Percentiles rank a stretch among this genome's conserved stretches.
These are phyloP conservation scores for Manis javanica DNA, from an alignment of 2,797 vertebrate species.

Conservation along the genomic window DNA sequence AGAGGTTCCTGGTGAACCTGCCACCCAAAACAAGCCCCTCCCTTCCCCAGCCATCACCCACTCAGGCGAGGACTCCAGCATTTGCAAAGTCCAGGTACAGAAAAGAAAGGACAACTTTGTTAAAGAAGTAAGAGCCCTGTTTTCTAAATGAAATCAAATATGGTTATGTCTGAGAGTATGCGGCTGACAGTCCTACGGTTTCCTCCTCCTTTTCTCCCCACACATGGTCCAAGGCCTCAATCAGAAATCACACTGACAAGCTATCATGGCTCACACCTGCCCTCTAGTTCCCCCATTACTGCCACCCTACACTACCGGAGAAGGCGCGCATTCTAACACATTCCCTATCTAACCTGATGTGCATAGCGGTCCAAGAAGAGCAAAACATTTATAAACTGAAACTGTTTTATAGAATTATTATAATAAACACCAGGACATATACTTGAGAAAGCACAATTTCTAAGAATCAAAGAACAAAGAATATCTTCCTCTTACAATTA, in stretches of 20 bases:
- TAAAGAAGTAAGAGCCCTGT: background rate
- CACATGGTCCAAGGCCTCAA: background rate
- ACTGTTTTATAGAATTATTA: background rate
- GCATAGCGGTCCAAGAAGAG: background rate
- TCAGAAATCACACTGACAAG: background rate
- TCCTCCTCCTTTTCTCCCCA: background rate
- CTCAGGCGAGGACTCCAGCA: background rate
- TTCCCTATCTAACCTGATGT: background rate
- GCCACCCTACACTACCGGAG: background rate
- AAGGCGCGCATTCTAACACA: fast-evolving
- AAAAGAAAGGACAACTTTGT: background rate
- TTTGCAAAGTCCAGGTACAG: background rate
- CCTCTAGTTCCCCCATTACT: background rate
- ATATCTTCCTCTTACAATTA: background rate
- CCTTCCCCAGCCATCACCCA: background rate
- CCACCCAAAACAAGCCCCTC: background rate
- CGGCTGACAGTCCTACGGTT: background rate
- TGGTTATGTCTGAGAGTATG: background rate
- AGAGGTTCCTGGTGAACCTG: background rate
- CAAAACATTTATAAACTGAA: background rate
- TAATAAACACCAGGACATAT: background rate
- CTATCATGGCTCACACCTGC: background rate
- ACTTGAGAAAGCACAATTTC: background rate
- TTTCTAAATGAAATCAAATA: background rate
- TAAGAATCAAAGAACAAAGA: constrained; percentile 3